A percentile compares a stretch with the other conserved stretches of the same genome.
phyloP scores from a whole-genome alignment of 2,888 invertebrate genomes.

The Anticlea derivata region DNA sequence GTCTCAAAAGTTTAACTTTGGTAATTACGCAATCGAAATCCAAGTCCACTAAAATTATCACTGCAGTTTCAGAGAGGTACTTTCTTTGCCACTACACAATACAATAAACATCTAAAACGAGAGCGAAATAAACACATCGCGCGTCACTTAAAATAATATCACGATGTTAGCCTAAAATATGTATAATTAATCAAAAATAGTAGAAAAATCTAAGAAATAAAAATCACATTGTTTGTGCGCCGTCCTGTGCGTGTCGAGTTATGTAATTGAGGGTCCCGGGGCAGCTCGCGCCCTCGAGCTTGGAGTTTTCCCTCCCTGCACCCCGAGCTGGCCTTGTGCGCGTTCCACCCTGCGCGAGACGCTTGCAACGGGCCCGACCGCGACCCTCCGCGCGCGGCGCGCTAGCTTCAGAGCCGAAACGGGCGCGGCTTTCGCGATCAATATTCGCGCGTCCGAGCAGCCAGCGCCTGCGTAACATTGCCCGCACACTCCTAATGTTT shows the following conservation, averaged over 20 bases:
- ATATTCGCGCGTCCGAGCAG: constrained; percentile 34
- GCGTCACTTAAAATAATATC: constrained; percentile 73
- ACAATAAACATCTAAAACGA: constrained; percentile 63
- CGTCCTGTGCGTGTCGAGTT: constrained; percentile 82
- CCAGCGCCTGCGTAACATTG: constrained; percentile 44
- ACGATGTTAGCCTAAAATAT: constrained; percentile 67
- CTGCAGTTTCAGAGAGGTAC: constrained; percentile 50
- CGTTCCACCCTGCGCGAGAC: constrained; percentile 43
- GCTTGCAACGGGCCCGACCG: constrained; percentile 22
- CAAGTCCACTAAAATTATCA: constrained; percentile 48
- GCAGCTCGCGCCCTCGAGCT: constrained; percentile 53
- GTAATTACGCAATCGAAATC: constrained; percentile 36
- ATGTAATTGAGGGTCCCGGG: constrained; percentile 78
- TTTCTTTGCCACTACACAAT: constrained; percentile 51
- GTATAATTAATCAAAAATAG: constrained; percentile 76
- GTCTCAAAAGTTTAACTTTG: constrained; percentile 24
- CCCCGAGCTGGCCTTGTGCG: constrained; percentile 48
- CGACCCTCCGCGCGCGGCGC: constrained; percentile 14
- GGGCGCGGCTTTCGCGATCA: constrained; percentile 37
- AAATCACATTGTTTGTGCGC: constrained; percentile 84
- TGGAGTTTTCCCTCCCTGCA: constrained; percentile 43
- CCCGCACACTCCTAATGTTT: constrained; percentile 40
- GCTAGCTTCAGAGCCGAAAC: constrained; percentile 20
- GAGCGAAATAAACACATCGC: constrained; percentile 59
- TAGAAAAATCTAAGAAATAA: constrained; percentile 76